Evolutionary conservation across 2,888 invertebrate genomes (phyloP).

Genomic region (Salticus scenicus): DNA sequence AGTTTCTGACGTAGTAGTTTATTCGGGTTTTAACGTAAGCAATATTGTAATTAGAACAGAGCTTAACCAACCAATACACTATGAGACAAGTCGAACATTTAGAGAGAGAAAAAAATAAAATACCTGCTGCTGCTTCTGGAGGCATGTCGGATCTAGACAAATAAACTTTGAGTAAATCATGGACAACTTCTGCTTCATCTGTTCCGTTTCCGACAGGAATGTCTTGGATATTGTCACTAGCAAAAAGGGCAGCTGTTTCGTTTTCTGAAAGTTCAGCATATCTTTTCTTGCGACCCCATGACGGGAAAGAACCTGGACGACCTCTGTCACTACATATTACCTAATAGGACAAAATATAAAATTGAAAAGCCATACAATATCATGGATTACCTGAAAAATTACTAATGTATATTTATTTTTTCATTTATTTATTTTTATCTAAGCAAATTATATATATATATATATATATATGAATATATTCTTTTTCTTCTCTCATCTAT

Average conservation of each 20-base stretch:
- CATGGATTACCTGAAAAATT: no score
- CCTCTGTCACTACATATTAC: constrained; percentile 72
- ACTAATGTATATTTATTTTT: no score
- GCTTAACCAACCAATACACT: no score
- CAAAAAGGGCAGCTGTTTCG: constrained; percentile 47
- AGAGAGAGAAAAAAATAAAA: no score
- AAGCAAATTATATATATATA: no score
- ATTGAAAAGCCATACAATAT: not conserved
- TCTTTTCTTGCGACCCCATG: constrained; percentile 72
- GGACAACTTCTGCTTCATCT: constrained; percentile 71
- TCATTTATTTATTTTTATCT: no score
- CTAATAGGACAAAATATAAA: constrained; percentile 24
- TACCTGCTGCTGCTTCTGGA: constrained; percentile 56
- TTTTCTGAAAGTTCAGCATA: constrained; percentile 19
- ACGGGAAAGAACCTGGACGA: constrained; percentile 71
- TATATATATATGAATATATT: no score
- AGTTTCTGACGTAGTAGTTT: no score
- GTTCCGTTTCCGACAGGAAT: constrained; percentile 41
- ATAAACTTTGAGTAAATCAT: constrained; percentile 72
- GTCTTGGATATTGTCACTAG: constrained; percentile 28
- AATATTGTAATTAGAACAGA: no score
- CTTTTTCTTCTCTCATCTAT: no score
- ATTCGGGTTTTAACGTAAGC: no score
- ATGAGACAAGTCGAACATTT: no score
- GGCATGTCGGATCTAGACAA: constrained; percentile 72